phyloP scores from a whole-genome alignment of 2,797 vertebrate genomes.

The Sebastes hubbsi region DNA sequence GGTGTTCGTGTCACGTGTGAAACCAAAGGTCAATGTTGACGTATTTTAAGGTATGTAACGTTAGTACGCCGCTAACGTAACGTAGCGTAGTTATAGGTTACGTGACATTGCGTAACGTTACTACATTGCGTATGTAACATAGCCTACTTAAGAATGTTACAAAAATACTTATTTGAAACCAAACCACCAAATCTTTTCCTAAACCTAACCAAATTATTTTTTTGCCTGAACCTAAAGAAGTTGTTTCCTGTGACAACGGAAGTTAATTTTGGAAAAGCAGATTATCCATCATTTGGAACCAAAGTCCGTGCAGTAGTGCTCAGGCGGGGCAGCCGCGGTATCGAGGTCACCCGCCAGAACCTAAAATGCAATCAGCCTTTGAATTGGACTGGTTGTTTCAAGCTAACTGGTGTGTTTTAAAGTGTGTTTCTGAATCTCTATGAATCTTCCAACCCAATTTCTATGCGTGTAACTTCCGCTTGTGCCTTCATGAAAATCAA shows the following conservation, averaged over 20 bases:
- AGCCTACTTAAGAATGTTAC: background rate
- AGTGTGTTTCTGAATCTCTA: background rate
- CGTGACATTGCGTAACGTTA: background rate
- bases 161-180: background rate
- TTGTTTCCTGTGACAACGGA: background rate
- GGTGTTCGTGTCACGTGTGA: background rate
- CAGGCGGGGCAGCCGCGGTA: too few species aligned
- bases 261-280: background rate
- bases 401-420: background rate
- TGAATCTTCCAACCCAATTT: conserved; percentile 13
- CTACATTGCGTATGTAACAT: background rate
- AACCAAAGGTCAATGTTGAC: background rate
- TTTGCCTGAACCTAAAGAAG: background rate
- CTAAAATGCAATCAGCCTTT: too few species aligned
- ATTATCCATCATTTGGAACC: too few species aligned
- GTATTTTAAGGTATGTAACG: background rate
- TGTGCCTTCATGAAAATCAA: conserved; percentile 41
- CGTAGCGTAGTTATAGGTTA: too few species aligned
- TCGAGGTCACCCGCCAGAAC: too few species aligned
- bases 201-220: background rate
- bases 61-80: too few species aligned
- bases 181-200: background rate
- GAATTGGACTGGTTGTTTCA: background rate
- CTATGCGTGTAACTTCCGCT: conserved; percentile 2
- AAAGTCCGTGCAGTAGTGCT: too few species aligned